Percentiles rank a stretch among this genome's conserved stretches.
Evolutionary conservation across 1,140 invertebrate species (phyloP).

Genomic region (Hyles vespertilio): DNA sequence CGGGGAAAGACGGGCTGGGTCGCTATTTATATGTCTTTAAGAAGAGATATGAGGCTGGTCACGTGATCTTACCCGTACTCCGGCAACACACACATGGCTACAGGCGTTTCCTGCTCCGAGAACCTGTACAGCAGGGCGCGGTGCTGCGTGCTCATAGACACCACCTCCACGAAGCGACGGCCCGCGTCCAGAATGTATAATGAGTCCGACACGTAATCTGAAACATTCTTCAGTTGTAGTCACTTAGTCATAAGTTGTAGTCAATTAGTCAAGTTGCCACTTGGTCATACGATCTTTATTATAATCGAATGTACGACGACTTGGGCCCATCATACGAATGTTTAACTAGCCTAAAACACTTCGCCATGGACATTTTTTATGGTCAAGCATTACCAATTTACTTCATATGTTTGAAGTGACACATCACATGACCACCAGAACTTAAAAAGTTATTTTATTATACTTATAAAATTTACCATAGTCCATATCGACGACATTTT

Average conservation of each 20-base stretch:
- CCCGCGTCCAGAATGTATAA: slow-evolving; percentile 81
- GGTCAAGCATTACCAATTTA: background rate
- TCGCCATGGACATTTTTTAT: background rate
- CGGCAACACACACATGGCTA: slow-evolving; percentile 79
- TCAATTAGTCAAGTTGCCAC: too few relatives aligned
- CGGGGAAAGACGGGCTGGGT: too few relatives aligned
- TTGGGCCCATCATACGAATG: too few relatives aligned
- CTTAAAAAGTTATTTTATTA: too few relatives aligned
- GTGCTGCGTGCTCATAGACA: slow-evolving; percentile 73
- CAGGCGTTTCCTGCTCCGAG: slow-evolving; percentile 74
- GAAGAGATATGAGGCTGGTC: too few relatives aligned
- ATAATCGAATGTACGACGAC: too few relatives aligned
- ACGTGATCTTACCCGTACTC: slow-evolving; percentile 76
- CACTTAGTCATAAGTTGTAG: too few relatives aligned
- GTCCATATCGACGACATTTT: slow-evolving; percentile 78
- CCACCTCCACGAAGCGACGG: slow-evolving; percentile 77
- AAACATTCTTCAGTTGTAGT: slow-evolving; percentile 3
- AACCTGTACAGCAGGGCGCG: slow-evolving; percentile 77
- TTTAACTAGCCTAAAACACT: too few relatives aligned
- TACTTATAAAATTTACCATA: slow-evolving; percentile 69
- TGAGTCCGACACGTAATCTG: slow-evolving; percentile 80
- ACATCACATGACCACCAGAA: too few relatives aligned
- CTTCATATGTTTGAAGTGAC: too few relatives aligned
- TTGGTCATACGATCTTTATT: too few relatives aligned
- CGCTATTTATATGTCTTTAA: too few relatives aligned